A percentile compares a stretch with the other conserved stretches of the same genome.
Evolutionary conservation across 2,113 vertebrate genomes (phyloP).

Genomic region (Diadophis punctatus): DNA sequence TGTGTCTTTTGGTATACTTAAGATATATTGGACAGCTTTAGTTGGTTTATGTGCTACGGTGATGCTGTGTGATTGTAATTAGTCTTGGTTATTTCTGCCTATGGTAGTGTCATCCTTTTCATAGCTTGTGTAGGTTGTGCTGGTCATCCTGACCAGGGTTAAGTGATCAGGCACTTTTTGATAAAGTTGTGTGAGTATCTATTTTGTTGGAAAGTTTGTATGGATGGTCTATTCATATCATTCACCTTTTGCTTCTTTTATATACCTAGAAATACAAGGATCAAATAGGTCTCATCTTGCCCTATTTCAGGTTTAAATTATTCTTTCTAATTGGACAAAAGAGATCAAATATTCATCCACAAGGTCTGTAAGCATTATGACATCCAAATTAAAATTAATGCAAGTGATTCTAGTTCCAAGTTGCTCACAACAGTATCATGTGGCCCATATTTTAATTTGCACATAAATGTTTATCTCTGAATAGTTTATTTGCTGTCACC

Average conservation of each 20-base stretch:
- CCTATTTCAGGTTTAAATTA: background rate
- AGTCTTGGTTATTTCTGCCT: background rate
- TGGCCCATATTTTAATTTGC: background rate
- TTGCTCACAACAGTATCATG: background rate
- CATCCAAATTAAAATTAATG: background rate
- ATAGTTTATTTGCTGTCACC: background rate
- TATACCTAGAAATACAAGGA: background rate
- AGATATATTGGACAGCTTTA: background rate
- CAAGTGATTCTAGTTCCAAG: background rate
- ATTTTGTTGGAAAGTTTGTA: background rate
- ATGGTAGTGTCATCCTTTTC: background rate
- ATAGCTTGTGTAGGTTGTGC: background rate
- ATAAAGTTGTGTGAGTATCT: background rate
- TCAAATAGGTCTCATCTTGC: background rate
- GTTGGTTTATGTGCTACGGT: background rate
- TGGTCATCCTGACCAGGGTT: background rate
- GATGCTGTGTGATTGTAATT: background rate
- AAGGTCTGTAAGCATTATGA: background rate
- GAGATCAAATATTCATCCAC: background rate
- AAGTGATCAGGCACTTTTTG: background rate
- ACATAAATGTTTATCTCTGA: background rate
- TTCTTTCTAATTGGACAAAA: background rate
- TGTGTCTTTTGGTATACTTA: background rate
- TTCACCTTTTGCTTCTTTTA: background rate
- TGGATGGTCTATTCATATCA: background rate